These are phyloP conservation scores for Prunella himalayana DNA, from an alignment of 2,113 vertebrate species.

Conservation along the genomic window DNA sequence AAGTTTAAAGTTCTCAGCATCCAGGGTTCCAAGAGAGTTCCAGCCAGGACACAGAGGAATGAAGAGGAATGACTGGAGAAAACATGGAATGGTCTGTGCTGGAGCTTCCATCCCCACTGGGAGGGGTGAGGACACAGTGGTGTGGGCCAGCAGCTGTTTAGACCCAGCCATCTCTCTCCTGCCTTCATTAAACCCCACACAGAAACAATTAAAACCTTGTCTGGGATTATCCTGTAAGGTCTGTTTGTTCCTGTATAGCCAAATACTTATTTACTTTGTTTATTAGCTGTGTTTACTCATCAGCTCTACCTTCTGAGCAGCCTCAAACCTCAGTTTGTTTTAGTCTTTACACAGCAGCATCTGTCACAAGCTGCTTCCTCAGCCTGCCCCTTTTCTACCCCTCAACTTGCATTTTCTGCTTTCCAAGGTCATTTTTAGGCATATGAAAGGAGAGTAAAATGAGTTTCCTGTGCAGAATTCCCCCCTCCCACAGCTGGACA, in stretches of 20 bases:
- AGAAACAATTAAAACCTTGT: not conserved
- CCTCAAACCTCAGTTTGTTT: not conserved
- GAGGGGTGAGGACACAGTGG: rapidly evolving
- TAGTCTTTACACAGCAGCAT: not conserved
- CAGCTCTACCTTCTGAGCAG: not conserved
- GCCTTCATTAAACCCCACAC: not conserved
- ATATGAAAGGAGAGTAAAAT: not conserved
- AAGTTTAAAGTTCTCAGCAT: not conserved
- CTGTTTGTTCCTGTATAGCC: not conserved
- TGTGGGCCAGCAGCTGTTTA: not conserved
- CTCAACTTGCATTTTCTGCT: not conserved
- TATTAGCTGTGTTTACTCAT: constrained; percentile 8
- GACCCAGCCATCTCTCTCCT: not conserved
- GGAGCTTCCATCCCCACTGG: not conserved
- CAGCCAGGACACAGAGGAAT: not conserved
- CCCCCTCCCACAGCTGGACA: no score
- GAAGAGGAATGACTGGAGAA: not conserved
- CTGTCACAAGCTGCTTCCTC: not conserved
- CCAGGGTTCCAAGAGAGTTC: not conserved
- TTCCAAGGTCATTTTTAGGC: not conserved
- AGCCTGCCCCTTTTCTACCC: not conserved
- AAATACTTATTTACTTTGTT: not conserved
- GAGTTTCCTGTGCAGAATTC: not conserved
- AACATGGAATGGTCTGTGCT: not conserved
- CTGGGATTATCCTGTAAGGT: not conserved